Evolutionary conservation across 2,113 vertebrate species (phyloP).

Genomic region (Varanus salvator): DNA sequence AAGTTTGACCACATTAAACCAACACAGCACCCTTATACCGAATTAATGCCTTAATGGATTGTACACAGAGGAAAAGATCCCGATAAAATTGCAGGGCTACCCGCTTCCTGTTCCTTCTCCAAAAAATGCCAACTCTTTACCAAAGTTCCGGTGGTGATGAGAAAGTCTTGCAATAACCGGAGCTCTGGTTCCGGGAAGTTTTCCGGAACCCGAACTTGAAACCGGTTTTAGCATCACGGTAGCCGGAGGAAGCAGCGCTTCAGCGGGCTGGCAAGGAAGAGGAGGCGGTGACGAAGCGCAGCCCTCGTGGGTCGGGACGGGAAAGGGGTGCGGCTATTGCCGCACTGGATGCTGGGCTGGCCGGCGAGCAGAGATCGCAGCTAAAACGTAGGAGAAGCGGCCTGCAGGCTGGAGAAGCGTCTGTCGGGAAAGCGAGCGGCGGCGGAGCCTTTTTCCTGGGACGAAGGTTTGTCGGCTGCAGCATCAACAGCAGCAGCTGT

Average conservation of each 20-base stretch:
- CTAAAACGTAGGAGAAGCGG: not conserved
- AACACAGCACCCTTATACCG: too few species aligned
- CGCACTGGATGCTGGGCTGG: slow-evolving; percentile 19
- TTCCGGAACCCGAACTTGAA: not conserved
- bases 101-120: not conserved
- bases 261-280: not conserved
- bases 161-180: not conserved
- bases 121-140: not conserved
- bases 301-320: not conserved
- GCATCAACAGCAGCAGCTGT: too few species aligned
- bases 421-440: too few species aligned
- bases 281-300: not conserved
- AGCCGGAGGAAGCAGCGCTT: not conserved
- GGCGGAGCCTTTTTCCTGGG: too few species aligned
- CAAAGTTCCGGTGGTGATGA: not conserved
- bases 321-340: not conserved
- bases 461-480: not conserved
- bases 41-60: not conserved
- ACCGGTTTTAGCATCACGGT: not conserved
- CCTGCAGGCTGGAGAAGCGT: not conserved
- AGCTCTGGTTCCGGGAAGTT: not conserved
- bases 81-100: not conserved
- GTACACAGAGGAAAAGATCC: not conserved
- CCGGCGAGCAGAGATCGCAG: not conserved
- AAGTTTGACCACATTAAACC: too few species aligned